Evolutionary conservation across 2,113 vertebrate species (phyloP).

Genomic region (Sphaerodactylus townsendi): DNA sequence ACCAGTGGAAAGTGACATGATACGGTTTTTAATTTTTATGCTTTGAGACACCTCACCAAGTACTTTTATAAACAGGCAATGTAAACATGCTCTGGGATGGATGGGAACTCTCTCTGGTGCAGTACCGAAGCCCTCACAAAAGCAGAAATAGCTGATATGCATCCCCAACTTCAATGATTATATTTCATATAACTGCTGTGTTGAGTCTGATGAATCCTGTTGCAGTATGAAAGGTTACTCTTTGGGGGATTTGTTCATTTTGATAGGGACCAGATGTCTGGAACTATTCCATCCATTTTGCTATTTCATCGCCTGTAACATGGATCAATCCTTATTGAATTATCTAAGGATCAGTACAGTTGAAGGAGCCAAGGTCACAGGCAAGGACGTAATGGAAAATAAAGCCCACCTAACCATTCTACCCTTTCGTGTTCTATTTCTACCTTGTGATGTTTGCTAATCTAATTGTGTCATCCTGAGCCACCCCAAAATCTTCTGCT

Average conservation of each 20-base stretch:
- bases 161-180: not conserved
- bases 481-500: not conserved
- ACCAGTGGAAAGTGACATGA: too few relatives aligned
- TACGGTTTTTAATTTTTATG: not conserved
- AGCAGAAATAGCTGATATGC: not conserved
- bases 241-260: not conserved
- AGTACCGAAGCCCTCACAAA: not conserved
- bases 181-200: not conserved
- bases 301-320: not conserved
- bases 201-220: not conserved
- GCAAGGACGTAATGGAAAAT: not conserved
- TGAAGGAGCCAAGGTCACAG: not conserved
- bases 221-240: constrained; percentile 14
- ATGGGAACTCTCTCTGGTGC: not conserved
- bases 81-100: not conserved
- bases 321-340: constrained; percentile 14
- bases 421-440: not conserved
- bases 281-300: constrained; percentile 18
- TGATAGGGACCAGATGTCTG: constrained; percentile 26
- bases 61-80: not conserved
- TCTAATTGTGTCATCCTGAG: not conserved
- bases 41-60: not conserved
- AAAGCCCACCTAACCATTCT: not conserved
- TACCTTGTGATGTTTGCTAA: not conserved
- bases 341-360: not conserved